Base-by-base conservation (phyloP, 1,140 invertebrate species). In the Drosophila pseudoananassae region DNA sequence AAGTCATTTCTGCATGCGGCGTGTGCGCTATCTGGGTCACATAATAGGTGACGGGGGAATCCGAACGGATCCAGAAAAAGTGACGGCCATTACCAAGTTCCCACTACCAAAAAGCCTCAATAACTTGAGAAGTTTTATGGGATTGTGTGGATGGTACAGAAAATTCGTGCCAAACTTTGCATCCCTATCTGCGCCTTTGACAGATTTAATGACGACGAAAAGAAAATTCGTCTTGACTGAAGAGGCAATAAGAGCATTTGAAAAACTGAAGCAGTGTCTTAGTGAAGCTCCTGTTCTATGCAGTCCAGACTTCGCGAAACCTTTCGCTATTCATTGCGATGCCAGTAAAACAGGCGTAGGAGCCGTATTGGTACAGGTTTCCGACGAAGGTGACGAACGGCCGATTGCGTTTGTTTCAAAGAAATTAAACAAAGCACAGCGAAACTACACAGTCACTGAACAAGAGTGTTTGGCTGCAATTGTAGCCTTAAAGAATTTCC, bases 31-130 rank as follows among this genome's bases (percentile, higher is more conserved):
- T 40, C 9, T 54, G 15, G 52, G 52, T 3, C 33, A 54, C 6
- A 54, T 54, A 8, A 40, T 54, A 5, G 51, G 51, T n/a, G 51
- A 53, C 20, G 51, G 51, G 4, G 36, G 52, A 25, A 54, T 40
- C 4, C 36, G 29, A 2, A 52, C 50, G 5, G 52, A 55, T 12
- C 53, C 38, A 9, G 53, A 45, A 43, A 45, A 45, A 1, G 29
- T 51, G 9, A 14, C 29, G 3, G 50, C 29, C 1, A 36, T 33
- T 15, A 52, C 50, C 7, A 10, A 52, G 15, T 52, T 52, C 31
- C 29, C 14, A 7, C 10, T 33, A 17, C 17, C 17, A 17, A 17
- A 17, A 17, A 17, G 3, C 50, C 50, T 15, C 15, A 4, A 36
- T 15, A 1, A 20, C 12, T 10, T 20, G 6, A 4, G 29, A 20